Evolutionary conservation across 2,888 invertebrate genomes (phyloP), one percentile per base, ranked within the genome.

Genomic region (Barypeithes pellucidus): DNA sequence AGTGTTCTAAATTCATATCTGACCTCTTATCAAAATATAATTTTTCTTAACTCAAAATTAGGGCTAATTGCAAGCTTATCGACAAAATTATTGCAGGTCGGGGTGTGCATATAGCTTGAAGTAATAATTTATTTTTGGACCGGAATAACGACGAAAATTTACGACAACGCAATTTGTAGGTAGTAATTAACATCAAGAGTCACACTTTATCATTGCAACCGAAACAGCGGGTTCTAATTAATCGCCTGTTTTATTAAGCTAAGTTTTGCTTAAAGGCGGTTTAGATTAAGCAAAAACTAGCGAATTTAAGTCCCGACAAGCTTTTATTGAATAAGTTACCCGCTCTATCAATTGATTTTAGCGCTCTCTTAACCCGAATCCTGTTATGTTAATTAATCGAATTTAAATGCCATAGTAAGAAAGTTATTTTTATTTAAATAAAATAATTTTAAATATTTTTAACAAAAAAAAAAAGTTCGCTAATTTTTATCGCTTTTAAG

Each of bases 91-190:
- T 33, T 18, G 57, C 24, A 59, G 57, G 59, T 66, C 41, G 16
- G 0, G 54, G 11, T 54, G 12, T 52, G 41, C 54, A 67, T 41
- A 50, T 41, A 68, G 60, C 61, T 60, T 22, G 12, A 29, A 69
- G 70, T 47, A 50, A 70, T 70, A 74, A 74, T 70, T 74, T 70
- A 74, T 70, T 52, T 70, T 74, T 61, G 41, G 70, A 70, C 74
- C 70, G 74, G 62, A 70, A 70, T 57, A 54, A 60, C 61, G 67
- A 74, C 66, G 65, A 72, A 71, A 75, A 82, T 82, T 82, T 82
- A 82, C 79, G 77, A 77, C 80, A 79, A 78, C 78, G 80, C 81
- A 82, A 82, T 82, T 82, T 81, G 82, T 81, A 81, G 79, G 80
- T 77, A 78, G 80, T 81, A 82, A 82, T 82, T 82, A 82, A 81